phyloP scores from a whole-genome alignment of 2,113 vertebrate genomes.

The Hippocampus zosterae region DNA sequence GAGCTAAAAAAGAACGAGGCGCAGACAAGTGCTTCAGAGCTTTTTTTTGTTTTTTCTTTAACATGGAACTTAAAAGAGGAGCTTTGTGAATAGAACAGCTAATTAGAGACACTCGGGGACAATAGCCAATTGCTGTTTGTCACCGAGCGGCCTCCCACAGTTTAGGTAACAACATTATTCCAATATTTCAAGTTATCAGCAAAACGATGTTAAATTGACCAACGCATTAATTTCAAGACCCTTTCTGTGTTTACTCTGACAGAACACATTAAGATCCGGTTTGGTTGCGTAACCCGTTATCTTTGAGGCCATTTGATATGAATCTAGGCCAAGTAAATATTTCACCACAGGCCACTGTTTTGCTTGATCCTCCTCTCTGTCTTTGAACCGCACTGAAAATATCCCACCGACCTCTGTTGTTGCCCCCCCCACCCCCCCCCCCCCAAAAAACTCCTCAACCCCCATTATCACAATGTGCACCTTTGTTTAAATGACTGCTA shows the following conservation, averaged over 20 bases:
- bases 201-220: neutral
- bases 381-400: constrained; percentile 26
- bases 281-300: constrained; percentile 54
- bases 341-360: constrained; percentile 58
- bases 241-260: constrained; percentile 47
- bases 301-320: constrained; percentile 64
- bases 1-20: neutral
- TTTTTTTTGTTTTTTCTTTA: neutral
- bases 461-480: constrained; percentile 9
- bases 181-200: neutral
- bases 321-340: constrained; percentile 70
- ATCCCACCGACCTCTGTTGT: constrained; percentile 15
- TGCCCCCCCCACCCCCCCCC: neutral
- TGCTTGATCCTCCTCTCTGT: constrained; percentile 43
- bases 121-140: neutral
- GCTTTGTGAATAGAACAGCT: neutral
- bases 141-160: neutral
- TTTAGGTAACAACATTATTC: neutral
- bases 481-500: constrained; percentile 3
- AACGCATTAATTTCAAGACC: constrained; percentile 28
- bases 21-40: neutral
- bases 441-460: neutral
- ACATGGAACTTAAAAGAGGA: neutral
- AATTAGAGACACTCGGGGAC: neutral
- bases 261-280: constrained; percentile 49